Conservation (phyloP, 1,140 invertebrate genomes). For the Hyposmocoma kahamanoa region DNA sequence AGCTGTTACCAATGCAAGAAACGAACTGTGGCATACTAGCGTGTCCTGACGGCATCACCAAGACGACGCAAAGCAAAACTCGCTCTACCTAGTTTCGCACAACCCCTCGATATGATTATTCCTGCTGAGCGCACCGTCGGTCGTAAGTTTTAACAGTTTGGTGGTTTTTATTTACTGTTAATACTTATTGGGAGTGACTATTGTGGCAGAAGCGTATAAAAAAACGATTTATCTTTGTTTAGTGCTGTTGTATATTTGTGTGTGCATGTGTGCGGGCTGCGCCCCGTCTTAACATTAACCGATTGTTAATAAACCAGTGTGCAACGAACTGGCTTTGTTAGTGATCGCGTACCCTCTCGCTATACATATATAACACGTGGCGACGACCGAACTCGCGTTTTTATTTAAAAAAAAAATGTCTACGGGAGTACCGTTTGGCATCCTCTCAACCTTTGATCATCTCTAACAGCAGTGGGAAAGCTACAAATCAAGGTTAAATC, state of each 20-base stretch:
- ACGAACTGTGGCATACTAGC: too few species aligned
- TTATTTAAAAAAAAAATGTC: background rate
- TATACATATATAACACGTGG: background rate
- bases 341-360: background rate
- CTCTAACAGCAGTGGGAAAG: background rate
- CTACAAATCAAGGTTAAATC: constrained; percentile 1
- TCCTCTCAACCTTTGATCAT: background rate
- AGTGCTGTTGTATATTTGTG: background rate
- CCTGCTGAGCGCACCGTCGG: too few species aligned
- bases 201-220: background rate
- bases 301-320: background rate
- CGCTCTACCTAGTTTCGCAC: too few species aligned
- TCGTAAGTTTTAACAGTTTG: too few species aligned
- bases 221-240: background rate
- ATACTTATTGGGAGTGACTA: background rate
- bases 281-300: background rate
- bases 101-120: too few species aligned
- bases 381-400: too few species aligned
- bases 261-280: background rate
- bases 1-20: too few species aligned
- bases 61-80: too few species aligned
- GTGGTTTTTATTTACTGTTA: background rate
- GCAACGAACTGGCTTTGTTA: background rate
- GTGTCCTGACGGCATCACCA: too few species aligned
- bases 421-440: background rate